A percentile compares a stretch with the other conserved stretches of the same genome.
These are phyloP conservation scores for Oreochromis tanganicae DNA, from an alignment of 2,113 vertebrate species.

Conservation along the genomic window DNA sequence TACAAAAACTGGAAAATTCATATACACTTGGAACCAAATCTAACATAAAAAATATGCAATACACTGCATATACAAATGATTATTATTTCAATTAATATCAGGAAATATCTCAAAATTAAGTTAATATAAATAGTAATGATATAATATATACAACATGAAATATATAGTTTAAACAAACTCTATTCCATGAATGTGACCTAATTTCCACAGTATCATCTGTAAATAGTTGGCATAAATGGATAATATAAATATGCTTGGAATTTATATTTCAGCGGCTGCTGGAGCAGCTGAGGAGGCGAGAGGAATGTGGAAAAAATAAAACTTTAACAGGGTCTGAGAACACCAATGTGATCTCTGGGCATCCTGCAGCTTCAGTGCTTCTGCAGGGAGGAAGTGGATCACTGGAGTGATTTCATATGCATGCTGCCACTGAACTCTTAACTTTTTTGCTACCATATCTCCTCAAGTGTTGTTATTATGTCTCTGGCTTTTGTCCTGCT, in stretches of 20 bases:
- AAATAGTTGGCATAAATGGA: not conserved
- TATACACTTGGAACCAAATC: not conserved
- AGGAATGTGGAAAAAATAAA: not conserved
- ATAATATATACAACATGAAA: not conserved
- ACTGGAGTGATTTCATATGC: not conserved
- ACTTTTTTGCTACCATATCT: not conserved
- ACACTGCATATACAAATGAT: not conserved
- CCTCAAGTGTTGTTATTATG: not conserved
- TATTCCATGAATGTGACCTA: not conserved
- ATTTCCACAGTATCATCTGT: not conserved
- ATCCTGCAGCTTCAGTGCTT: not conserved
- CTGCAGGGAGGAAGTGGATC: not conserved
- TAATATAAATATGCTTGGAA: not conserved
- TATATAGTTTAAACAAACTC: not conserved
- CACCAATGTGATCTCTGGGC: not conserved
- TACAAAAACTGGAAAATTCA: not conserved
- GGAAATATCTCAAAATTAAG: not conserved
- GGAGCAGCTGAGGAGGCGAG: slow-evolving; percentile 15
- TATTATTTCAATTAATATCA: not conserved
- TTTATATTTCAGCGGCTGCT: slow-evolving; percentile 27
- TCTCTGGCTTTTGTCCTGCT: not conserved
- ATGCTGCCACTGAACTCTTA: not conserved
- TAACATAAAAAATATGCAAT: not conserved
- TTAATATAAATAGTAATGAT: not conserved
- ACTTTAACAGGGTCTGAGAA: not conserved